A percentile compares a stretch with the other conserved stretches of the same genome.
Evolutionary conservation across 2,888 invertebrate genomes (phyloP).

Genomic region (Dicranocentrus wangi): DNA sequence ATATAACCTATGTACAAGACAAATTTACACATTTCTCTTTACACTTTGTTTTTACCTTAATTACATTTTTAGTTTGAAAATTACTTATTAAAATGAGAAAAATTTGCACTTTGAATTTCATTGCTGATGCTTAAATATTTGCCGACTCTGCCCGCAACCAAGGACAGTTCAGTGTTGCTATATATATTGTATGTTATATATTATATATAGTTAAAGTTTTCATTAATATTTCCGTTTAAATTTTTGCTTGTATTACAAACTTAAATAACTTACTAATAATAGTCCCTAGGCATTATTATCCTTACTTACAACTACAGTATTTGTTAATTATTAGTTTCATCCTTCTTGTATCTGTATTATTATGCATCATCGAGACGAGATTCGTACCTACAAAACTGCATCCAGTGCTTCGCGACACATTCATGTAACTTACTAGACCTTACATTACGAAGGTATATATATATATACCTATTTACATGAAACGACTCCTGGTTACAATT

Average conservation of each 20-base stretch:
- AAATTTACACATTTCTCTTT: conserved; percentile 40
- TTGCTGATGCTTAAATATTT: conserved; percentile 56
- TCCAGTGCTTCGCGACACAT: conserved; percentile 46
- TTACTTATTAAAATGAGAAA: conserved; percentile 53
- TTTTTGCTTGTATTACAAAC: too few relatives aligned
- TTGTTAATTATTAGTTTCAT: background rate
- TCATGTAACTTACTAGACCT: background rate
- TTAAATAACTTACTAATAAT: too few relatives aligned
- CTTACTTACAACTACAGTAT: background rate
- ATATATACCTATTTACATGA: background rate
- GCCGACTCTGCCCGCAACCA: conserved; percentile 23
- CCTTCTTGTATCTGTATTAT: conserved; percentile 7
- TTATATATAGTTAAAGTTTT: conserved; percentile 3
- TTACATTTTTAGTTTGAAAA: conserved; percentile 13
- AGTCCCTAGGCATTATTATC: background rate
- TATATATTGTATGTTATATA: conserved; percentile 1
- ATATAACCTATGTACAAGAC: conserved; percentile 34
- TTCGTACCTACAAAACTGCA: conserved; percentile 29
- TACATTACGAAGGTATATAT: conserved; percentile 2
- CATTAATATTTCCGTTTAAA: too few relatives aligned
- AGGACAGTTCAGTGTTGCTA: conserved; percentile 19
- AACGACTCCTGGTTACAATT: too few relatives aligned
- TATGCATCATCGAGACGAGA: conserved; percentile 14
- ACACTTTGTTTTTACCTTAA: background rate
- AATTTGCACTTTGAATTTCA: conserved; percentile 64